These are phyloP conservation scores for Temnothorax rugatulus DNA, from an alignment of 2,888 invertebrate genomes.

Conservation along the genomic window DNA sequence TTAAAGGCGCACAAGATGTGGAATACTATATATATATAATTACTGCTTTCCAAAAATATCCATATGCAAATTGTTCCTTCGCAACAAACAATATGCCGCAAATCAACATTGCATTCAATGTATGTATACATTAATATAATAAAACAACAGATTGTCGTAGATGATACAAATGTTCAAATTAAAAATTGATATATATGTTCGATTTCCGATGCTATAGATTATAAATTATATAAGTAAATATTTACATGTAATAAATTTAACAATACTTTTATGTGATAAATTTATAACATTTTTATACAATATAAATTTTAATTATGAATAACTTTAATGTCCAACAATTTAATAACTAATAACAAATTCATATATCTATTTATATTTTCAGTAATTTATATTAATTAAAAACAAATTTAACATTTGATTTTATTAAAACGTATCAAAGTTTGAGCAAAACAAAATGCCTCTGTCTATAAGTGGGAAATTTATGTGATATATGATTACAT, in stretches of 20 bases:
- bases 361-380: conserved; percentile 4
- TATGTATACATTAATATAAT: conserved; percentile 1
- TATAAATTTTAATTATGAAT: neutral
- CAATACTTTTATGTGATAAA: neutral
- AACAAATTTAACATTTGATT: conserved; percentile 1
- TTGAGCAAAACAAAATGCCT: neutral
- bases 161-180: conserved; percentile 8
- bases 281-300: conserved; percentile 14
- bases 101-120: conserved; percentile 45
- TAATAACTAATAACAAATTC: conserved; percentile 4
- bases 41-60: conserved; percentile 13
- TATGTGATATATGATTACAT: neutral
- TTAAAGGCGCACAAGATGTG: neutral
- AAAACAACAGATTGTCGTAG: neutral
- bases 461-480: neutral
- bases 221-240: conserved; percentile 29
- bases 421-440: neutral
- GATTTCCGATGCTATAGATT: conserved; percentile 25
- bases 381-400: conserved; percentile 14
- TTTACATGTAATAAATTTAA: conserved; percentile 7
- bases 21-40: neutral
- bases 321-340: conserved; percentile 18
- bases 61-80: conserved; percentile 64
- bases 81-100: conserved; percentile 56
- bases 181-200: neutral